These are phyloP conservation scores for Salarias fasciatus DNA, from an alignment of 2,797 vertebrate genomes.

Conservation along the genomic window DNA sequence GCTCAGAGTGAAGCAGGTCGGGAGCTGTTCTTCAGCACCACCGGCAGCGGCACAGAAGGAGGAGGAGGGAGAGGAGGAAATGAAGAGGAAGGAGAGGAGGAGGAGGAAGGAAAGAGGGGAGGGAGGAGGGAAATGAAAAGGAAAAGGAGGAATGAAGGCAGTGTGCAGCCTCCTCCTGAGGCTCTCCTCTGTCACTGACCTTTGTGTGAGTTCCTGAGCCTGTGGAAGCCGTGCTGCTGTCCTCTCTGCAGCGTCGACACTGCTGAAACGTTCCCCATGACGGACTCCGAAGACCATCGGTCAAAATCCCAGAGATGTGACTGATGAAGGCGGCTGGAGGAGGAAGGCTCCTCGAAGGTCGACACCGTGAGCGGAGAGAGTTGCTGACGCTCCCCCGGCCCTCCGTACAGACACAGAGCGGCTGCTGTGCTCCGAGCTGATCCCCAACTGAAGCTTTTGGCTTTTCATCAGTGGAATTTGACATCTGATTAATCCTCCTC, in stretches of 20 bases:
- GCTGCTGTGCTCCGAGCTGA: no score
- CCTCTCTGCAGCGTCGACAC: conserved; percentile 68
- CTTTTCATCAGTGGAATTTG: conserved; percentile 36
- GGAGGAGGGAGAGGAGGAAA: no score
- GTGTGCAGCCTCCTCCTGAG: no score
- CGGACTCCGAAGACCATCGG: background rate
- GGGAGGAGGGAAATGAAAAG: no score
- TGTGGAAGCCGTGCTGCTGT: conserved; percentile 71
- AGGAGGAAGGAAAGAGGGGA: no score
- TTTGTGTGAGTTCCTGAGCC: conserved; percentile 73
- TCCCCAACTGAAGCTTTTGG: conserved; percentile 18
- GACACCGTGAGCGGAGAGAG: no score
- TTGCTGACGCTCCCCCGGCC: no score
- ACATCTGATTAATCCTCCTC: conserved; percentile 39
- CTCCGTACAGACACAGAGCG: no score
- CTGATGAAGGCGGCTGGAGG: no score
- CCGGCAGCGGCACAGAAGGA: conserved; percentile 68
- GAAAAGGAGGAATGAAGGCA: no score
- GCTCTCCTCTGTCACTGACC: conserved; percentile 56
- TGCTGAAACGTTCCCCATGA: conserved; percentile 70
- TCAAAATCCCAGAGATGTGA: no score
- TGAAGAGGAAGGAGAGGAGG: background rate
- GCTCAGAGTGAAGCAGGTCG: background rate
- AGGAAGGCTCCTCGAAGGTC: no score
- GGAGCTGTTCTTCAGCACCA: conserved; percentile 84